Evolutionary conservation across 2,113 vertebrate genomes (phyloP).

Genomic region (Spea bombifrons): DNA sequence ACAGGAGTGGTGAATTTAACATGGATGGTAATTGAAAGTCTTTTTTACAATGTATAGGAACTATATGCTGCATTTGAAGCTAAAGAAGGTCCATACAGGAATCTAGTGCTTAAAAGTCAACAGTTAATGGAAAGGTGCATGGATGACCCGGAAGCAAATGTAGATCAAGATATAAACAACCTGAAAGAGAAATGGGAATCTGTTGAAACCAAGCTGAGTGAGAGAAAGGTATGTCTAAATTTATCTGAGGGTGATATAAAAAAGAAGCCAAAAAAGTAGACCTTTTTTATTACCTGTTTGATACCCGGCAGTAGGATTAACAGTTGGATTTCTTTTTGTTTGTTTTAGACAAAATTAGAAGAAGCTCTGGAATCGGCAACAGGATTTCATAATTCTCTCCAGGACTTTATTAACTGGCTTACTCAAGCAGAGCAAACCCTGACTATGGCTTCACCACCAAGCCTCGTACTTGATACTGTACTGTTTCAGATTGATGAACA

Average conservation of each 20-base stretch:
- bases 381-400: constrained; percentile 94
- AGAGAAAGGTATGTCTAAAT: constrained; percentile 80
- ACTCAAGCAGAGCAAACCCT: constrained; percentile 95
- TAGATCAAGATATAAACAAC: constrained; percentile 86
- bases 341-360: constrained; percentile 83
- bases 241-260: too few species aligned
- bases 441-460: constrained; percentile 85
- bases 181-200: constrained; percentile 92
- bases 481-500: constrained; percentile 98
- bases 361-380: constrained; percentile 86
- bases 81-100: constrained; percentile 83
- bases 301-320: too few species aligned
- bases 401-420: constrained; percentile 97
- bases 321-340: neutral
- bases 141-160: constrained; percentile 81
- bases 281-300: too few species aligned
- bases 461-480: constrained; percentile 93
- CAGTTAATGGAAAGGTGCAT: constrained; percentile 80
- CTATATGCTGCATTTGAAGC: constrained; percentile 81
- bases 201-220: constrained; percentile 81
- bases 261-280: too few species aligned
- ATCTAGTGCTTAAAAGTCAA: constrained; percentile 79
- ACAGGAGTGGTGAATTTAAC: neutral
- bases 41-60: constrained; percentile 68
- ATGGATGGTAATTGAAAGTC: neutral